Percentiles rank a stretch among this genome's conserved stretches.
Conservation (phyloP, 2,113 vertebrate species). For the Cyrtonyx montezumae region DNA sequence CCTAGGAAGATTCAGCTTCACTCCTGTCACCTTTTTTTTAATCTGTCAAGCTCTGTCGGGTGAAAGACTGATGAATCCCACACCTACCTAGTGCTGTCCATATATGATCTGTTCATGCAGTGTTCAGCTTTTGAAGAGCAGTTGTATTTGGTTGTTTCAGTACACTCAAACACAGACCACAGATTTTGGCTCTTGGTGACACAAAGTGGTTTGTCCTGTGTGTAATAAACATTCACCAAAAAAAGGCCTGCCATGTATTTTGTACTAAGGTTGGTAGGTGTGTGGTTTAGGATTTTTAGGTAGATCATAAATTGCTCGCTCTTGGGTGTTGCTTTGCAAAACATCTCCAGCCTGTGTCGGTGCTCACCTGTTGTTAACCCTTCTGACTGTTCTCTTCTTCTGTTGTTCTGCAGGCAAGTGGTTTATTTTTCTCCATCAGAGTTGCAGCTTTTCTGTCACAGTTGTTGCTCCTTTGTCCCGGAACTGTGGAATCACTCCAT, state of each 20-base stretch:
- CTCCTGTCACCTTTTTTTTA: neutral
- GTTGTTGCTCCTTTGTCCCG: neutral
- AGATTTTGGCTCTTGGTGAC: neutral
- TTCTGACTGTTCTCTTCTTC: neutral
- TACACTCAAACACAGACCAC: accelerated
- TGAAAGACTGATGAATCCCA: neutral
- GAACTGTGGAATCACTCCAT: neutral
- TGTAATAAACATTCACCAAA: neutral
- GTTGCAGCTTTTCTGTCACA: neutral
- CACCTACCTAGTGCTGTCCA: accelerated
- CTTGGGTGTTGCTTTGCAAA: neutral
- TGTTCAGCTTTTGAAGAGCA: neutral
- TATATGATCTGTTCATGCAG: neutral
- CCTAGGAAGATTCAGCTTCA: neutral
- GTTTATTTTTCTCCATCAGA: neutral
- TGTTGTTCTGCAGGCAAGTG: neutral
- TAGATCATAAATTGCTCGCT: neutral
- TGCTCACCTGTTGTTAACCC: neutral
- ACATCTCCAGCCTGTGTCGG: neutral
- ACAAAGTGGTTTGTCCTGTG: neutral
- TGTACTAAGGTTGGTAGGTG: neutral
- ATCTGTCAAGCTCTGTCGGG: neutral
- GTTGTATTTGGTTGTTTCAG: neutral
- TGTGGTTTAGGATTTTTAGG: neutral
- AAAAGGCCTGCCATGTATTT: accelerated